Percentiles rank a stretch among this genome's conserved stretches.
These are phyloP conservation scores for Athripsodes cinereus DNA, from an alignment of 2,888 invertebrate species.

Conservation along the genomic window DNA sequence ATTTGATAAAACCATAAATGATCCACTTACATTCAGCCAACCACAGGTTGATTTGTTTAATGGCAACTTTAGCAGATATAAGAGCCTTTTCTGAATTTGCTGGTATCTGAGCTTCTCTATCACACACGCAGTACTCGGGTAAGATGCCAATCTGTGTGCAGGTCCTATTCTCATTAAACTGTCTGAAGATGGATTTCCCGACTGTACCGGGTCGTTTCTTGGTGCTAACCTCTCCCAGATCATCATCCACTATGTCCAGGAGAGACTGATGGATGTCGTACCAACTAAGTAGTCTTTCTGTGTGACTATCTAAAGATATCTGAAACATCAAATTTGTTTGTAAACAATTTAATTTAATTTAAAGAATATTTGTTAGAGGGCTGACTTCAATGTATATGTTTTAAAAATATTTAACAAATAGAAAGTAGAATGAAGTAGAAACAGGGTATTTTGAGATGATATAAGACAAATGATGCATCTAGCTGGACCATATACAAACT, in stretches of 20 bases:
- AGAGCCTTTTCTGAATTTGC: slow-evolving; percentile 18
- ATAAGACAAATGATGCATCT: too few species aligned
- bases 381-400: too few species aligned
- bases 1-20: background rate
- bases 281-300: slow-evolving; percentile 25
- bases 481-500: too few species aligned
- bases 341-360: background rate
- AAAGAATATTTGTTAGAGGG: too few species aligned
- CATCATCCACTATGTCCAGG: slow-evolving; percentile 22
- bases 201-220: slow-evolving; percentile 17
- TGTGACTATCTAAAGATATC: slow-evolving; percentile 18
- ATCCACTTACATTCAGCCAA: slow-evolving; percentile 13
- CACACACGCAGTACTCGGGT: slow-evolving; percentile 26
- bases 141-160: slow-evolving; percentile 25
- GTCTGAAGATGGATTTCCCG: slow-evolving; percentile 25
- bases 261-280: slow-evolving; percentile 25
- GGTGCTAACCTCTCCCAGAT: slow-evolving; percentile 17
- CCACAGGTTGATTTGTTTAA: slow-evolving; percentile 19
- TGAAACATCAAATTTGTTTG: slow-evolving; percentile 1
- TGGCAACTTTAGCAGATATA: slow-evolving; percentile 15
- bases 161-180: slow-evolving; percentile 23
- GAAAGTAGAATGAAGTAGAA: too few species aligned
- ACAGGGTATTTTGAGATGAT: too few species aligned
- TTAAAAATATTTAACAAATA: too few species aligned
- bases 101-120: slow-evolving; percentile 24